These are phyloP conservation scores for Calosoma granatense DNA, from an alignment of 1,140 invertebrate genomes.

Conservation along the genomic window DNA sequence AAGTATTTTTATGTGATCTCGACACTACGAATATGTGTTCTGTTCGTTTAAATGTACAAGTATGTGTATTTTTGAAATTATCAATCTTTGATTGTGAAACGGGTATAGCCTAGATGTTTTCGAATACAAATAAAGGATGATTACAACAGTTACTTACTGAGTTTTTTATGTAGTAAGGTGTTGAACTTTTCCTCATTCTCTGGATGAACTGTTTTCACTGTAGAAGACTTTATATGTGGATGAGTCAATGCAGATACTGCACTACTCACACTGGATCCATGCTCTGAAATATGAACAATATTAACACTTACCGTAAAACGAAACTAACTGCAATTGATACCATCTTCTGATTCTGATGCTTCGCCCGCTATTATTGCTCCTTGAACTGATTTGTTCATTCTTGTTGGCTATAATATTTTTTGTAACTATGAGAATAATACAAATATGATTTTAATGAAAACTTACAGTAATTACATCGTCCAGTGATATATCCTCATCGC, in stretches of 20 bases:
- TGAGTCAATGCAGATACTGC: constrained; percentile 22
- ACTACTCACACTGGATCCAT: constrained; percentile 22
- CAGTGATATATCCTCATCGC: constrained; percentile 25
- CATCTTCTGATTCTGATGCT: constrained; percentile 32
- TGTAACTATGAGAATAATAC: not conserved
- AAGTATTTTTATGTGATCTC: too few relatives aligned
- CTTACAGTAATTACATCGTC: constrained; percentile 15
- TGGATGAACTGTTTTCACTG: constrained; percentile 11
- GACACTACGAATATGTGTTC: too few relatives aligned
- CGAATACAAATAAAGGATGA: constrained; percentile 11
- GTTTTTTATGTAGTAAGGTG: constrained; percentile 28
- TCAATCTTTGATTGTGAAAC: too few relatives aligned
- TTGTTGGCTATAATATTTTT: constrained; percentile 3
- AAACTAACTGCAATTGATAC: constrained; percentile 15
- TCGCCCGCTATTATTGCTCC: constrained; percentile 29
- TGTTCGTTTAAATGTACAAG: too few relatives aligned
- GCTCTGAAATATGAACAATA: constrained; percentile 19
- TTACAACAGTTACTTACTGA: constrained; percentile 28
- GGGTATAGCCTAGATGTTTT: too few relatives aligned
- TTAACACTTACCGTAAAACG: not conserved
- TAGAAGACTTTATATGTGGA: constrained; percentile 7
- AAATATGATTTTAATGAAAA: constrained; percentile 6
- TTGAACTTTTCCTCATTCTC: constrained; percentile 18
- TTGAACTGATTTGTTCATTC: constrained; percentile 21
- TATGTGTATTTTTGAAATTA: too few relatives aligned